These are phyloP conservation scores for Gryon sp. DNA, from an alignment of 1,140 invertebrate species.

Conservation along the genomic window DNA sequence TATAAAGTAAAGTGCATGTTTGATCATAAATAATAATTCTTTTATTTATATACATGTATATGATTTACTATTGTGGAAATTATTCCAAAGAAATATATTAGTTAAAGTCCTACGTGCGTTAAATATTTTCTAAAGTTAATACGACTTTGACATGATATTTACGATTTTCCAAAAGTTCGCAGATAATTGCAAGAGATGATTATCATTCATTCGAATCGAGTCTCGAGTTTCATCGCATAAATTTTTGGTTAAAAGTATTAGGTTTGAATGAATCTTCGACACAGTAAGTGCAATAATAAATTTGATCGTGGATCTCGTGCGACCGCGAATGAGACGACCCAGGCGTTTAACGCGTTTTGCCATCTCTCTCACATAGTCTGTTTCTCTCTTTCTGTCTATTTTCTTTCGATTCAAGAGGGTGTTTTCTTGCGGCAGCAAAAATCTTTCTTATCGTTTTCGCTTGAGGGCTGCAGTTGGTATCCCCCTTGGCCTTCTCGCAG, in stretches of 20 bases:
- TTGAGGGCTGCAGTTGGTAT: conserved; percentile 8
- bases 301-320: conserved; percentile 21
- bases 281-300: conserved; percentile 30
- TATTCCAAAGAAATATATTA: too few relatives aligned
- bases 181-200: too few relatives aligned
- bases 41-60: too few relatives aligned
- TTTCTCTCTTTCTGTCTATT: conserved; percentile 5
- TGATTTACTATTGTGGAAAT: too few relatives aligned
- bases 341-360: conserved; percentile 19
- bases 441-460: conserved; percentile 48
- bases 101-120: too few relatives aligned
- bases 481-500: conserved; percentile 12
- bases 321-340: conserved; percentile 27
- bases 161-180: too few relatives aligned
- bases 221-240: background rate
- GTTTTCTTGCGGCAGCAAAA: conserved; percentile 43
- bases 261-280: background rate
- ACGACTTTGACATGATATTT: too few relatives aligned
- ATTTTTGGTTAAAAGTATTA: background rate
- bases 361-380: too few relatives aligned
- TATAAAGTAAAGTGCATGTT: too few relatives aligned
- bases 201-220: background rate
- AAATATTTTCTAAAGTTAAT: too few relatives aligned
- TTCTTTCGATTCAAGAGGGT: conserved; percentile 20
- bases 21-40: too few relatives aligned